phyloP scores from a whole-genome alignment of 2,113 vertebrate genomes.

The Tangachromis dhanisi region DNA sequence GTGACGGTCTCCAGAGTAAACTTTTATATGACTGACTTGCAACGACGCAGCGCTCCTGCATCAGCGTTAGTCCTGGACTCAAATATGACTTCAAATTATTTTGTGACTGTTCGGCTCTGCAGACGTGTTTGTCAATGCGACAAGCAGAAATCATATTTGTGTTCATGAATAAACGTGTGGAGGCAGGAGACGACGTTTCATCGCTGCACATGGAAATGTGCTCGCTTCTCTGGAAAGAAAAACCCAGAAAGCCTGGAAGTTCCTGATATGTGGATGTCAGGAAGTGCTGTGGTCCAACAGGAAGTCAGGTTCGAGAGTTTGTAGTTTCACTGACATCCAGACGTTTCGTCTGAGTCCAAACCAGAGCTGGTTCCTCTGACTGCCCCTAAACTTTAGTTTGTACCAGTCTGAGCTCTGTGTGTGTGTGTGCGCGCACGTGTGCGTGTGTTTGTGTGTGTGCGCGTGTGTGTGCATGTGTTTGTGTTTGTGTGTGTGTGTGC shows the following conservation, averaged over 20 bases:
- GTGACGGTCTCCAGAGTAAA: background rate
- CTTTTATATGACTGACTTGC: background rate
- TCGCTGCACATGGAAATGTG: background rate
- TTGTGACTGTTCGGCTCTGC: background rate
- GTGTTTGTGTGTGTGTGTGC: accelerated
- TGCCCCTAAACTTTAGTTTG: background rate
- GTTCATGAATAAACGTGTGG: background rate
- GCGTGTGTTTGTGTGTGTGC: accelerated
- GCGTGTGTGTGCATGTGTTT: accelerated
- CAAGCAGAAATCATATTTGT: background rate
- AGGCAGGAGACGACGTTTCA: background rate
- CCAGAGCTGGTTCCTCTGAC: background rate
- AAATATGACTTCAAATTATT: background rate
- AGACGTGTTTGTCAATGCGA: background rate
- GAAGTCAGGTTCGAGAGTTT: background rate
- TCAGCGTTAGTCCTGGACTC: background rate
- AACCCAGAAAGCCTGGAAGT: background rate
- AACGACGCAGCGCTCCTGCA: background rate
- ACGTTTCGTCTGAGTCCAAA: background rate
- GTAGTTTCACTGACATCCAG: background rate
- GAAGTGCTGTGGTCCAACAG: background rate
- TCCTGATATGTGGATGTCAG: background rate
- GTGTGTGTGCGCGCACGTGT: accelerated
- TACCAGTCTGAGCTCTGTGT: background rate
- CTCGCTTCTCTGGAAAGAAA: background rate